Evolutionary conservation across 2,113 vertebrate species (phyloP), one percentile per base, ranked within the genome.

Genomic region (Cepphus grylle): DNA sequence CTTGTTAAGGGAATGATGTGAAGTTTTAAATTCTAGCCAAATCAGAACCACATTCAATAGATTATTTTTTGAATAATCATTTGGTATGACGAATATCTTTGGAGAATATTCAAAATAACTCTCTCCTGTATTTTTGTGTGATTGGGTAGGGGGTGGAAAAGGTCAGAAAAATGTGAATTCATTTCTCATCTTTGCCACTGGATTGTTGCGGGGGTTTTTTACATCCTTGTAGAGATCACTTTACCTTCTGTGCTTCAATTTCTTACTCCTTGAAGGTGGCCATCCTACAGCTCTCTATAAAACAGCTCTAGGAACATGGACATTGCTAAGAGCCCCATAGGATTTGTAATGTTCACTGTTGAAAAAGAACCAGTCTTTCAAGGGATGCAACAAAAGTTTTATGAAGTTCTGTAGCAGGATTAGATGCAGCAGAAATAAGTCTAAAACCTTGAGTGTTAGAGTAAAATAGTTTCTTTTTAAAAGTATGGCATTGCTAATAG

Each of bases 101-200:
- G 38, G 49, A 65, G 15, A 50, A 43, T 42, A 61, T 56, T 73
- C 43, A 69, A 32, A 63, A 25, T 55, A 72, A 72, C 16, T 36
- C 4, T 32, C 17, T 76, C 13, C 17, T 23, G 2, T 66, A 52
- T 78, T 10, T 67, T 9, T 2, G 1, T 2, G 0, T 67, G 49
- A 47, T 30, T 88, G 34, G 4, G 13, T 42, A 63, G 18, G 20
- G 13, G 6, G 26, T 80, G 17, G 30, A 82, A 77, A 32, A 77
- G 43, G n/a, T 9, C 22, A 72, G 52, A 81, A 59, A 29, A 17
- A 50, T 4, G 6, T 42, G 22, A 14, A 52, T 88, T 82, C 1
- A 5, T 90, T 90, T 81, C 32, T 86, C 17, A 29, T 52, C 43
- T 83, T 92, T 88, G 63, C 49, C 42, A 12, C 12, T 79, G 19